phyloP scores from a whole-genome alignment of 2,113 vertebrate genomes.

The Spea multiplicata region DNA sequence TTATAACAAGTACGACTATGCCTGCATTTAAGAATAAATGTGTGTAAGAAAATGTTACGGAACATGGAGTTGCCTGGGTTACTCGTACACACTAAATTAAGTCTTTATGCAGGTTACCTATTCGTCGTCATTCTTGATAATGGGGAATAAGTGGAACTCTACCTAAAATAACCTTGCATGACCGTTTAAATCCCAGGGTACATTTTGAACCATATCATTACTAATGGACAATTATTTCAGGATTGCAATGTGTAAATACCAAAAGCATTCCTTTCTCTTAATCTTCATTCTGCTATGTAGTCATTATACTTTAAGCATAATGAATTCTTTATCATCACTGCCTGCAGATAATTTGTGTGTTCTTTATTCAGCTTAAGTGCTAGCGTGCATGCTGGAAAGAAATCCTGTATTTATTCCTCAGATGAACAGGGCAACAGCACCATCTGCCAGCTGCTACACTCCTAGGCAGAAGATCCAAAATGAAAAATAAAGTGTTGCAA shows the following conservation, averaged over 20 bases:
- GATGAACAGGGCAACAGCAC: constrained; percentile 17
- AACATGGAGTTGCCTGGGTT: no score
- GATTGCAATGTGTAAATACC: constrained; percentile 40
- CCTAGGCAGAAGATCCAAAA: background rate
- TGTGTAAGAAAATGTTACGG: no score
- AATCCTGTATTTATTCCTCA: background rate
- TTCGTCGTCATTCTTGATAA: background rate
- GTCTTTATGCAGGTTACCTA: background rate
- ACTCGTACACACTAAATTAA: background rate
- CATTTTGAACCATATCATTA: constrained; percentile 24
- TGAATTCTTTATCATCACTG: constrained; percentile 41
- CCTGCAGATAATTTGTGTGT: constrained; percentile 29
- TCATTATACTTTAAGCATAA: constrained; percentile 39
- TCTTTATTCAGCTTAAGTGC: constrained; percentile 21
- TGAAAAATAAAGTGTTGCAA: no score
- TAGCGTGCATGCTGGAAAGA: constrained; percentile 19
- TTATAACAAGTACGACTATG: no score
- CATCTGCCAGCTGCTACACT: constrained; percentile 31
- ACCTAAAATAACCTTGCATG: constrained; percentile 2
- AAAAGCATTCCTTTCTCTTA: constrained; percentile 27
- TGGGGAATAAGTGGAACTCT: background rate
- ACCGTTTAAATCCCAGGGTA: background rate
- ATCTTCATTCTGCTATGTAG: constrained; percentile 35
- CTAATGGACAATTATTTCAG: constrained; percentile 42
- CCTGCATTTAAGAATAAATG: no score